Evolutionary conservation across 1,140 invertebrate species (phyloP).

Genomic region (Venturia canescens): DNA sequence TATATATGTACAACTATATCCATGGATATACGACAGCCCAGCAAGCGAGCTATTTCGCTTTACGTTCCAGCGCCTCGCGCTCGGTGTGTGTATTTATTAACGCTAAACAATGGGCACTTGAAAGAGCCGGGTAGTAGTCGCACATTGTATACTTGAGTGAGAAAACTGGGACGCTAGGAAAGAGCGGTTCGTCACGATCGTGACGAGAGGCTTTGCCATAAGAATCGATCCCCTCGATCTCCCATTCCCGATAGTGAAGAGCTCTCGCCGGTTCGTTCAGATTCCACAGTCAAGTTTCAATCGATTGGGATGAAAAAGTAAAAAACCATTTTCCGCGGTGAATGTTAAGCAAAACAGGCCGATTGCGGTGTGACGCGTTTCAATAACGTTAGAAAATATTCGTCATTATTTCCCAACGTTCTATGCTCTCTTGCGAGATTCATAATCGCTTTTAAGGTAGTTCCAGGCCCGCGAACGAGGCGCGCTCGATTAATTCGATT

Average conservation of each 20-base stretch:
- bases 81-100: constrained; percentile 28
- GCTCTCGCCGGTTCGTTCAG: background rate
- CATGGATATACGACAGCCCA: background rate
- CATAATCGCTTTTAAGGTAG: no score
- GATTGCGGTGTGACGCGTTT: no score
- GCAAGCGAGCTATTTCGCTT: background rate
- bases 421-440: no score
- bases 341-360: no score
- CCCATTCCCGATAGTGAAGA: constrained; percentile 11
- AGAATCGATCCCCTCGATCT: constrained; percentile 26
- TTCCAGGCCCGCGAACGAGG: no score
- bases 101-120: constrained; percentile 40
- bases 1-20: background rate
- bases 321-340: background rate
- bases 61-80: background rate
- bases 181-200: constrained; percentile 24
- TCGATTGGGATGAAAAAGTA: background rate
- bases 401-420: no score
- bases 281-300: no score
- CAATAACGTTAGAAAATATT: no score
- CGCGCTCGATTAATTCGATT: no score
- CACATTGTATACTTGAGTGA: constrained; percentile 10
- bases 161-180: constrained; percentile 51
- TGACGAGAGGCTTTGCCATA: constrained; percentile 21
- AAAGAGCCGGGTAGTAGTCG: constrained; percentile 18